A percentile compares a stretch with the other conserved stretches of the same genome.
These are phyloP conservation scores for Merluccius polli DNA, from an alignment of 2,797 vertebrate species.

Conservation along the genomic window DNA sequence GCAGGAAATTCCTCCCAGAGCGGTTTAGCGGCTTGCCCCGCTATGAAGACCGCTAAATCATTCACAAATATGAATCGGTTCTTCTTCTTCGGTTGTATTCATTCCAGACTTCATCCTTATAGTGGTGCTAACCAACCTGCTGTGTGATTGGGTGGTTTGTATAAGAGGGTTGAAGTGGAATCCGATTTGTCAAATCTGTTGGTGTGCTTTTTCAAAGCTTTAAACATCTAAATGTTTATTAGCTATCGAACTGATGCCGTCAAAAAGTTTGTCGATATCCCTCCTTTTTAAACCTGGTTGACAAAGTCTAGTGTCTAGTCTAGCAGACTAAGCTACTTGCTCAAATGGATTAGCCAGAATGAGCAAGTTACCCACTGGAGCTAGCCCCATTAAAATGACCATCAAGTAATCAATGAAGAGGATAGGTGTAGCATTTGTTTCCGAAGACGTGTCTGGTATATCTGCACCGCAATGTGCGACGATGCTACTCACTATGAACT, in stretches of 20 bases:
- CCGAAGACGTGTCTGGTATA: background rate
- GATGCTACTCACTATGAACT: background rate
- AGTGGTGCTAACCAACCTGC: background rate
- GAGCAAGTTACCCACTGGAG: background rate
- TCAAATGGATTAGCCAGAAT: background rate
- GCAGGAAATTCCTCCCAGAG: conserved; percentile 53
- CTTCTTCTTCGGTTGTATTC: background rate
- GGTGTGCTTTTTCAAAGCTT: background rate
- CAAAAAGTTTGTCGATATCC: background rate
- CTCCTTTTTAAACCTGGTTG: background rate
- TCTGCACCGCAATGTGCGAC: background rate
- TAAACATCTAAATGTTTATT: background rate
- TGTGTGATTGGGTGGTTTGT: background rate
- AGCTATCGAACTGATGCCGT: background rate
- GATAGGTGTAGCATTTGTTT: background rate
- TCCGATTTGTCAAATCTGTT: background rate
- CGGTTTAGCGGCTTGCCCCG: conserved; percentile 56
- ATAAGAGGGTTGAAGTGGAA: background rate
- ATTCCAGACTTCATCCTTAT: background rate
- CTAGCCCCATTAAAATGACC: background rate
- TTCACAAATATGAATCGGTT: conserved; percentile 45
- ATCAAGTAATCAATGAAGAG: background rate
- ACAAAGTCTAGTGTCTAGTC: background rate
- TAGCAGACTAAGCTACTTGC: background rate
- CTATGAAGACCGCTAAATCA: conserved; percentile 53